Percentiles rank a stretch among this genome's conserved stretches.
phyloP scores from a whole-genome alignment of 2,113 vertebrate genomes.

The Atherinomorus stipes region DNA sequence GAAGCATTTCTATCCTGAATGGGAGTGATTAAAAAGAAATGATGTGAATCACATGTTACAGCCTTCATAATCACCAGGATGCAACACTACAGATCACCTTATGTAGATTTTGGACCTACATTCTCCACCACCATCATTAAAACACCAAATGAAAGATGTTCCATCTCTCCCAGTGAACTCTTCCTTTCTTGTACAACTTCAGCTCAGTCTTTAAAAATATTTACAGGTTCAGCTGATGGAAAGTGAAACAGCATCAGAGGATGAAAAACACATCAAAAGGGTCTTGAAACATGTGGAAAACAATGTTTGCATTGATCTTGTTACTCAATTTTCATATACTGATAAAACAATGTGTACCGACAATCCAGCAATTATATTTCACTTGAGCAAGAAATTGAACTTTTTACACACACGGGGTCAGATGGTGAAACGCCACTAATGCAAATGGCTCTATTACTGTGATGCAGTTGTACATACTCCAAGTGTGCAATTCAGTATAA shows the following conservation, averaged over 20 bases:
- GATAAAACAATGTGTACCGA: neutral
- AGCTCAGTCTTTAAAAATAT: conserved; percentile 7
- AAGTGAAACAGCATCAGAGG: neutral
- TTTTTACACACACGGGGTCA: neutral
- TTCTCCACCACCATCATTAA: too few species aligned
- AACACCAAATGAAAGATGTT: too few species aligned
- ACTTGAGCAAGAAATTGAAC: neutral
- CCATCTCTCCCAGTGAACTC: too few species aligned
- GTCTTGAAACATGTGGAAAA: neutral
- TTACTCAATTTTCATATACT: neutral
- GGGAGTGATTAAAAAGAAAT: neutral
- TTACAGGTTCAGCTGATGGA: conserved; percentile 8
- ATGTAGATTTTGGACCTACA: too few species aligned
- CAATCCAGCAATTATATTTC: neutral
- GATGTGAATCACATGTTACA: too few species aligned
- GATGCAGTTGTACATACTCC: neutral
- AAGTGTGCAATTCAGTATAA: too few species aligned
- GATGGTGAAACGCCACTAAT: neutral
- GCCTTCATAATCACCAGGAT: too few species aligned
- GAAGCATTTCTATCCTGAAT: neutral
- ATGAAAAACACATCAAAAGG: neutral
- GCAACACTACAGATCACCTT: too few species aligned
- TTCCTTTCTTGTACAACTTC: conserved; percentile 4
- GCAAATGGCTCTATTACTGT: neutral
- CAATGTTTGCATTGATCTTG: neutral